Evolutionary conservation across 2,113 vertebrate species (phyloP).

Genomic region (Eupsittula cactorum): DNA sequence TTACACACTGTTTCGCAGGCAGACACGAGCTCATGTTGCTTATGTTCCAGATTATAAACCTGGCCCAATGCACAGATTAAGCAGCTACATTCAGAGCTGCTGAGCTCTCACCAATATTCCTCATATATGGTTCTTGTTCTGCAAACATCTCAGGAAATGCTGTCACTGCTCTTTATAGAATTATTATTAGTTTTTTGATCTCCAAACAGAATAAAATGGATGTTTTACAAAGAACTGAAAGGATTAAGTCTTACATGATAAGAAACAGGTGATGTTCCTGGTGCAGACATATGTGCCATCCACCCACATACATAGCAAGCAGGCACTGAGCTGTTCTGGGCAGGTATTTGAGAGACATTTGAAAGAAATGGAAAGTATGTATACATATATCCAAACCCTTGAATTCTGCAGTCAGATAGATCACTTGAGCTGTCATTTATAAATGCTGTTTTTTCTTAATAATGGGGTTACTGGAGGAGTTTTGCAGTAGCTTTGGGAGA

Average conservation of each 20-base stretch:
- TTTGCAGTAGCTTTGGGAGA: not conserved
- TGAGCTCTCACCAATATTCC: not conserved
- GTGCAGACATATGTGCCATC: not conserved
- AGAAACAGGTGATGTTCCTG: not conserved
- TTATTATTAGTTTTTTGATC: accelerated
- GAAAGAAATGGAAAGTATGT: not conserved
- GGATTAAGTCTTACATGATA: not conserved
- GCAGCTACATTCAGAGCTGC: not conserved
- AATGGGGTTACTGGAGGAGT: not conserved
- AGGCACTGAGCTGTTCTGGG: not conserved
- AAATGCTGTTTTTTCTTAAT: not conserved
- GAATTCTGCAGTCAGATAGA: not conserved
- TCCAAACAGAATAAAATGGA: not conserved
- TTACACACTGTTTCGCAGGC: not conserved
- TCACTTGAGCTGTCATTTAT: not conserved
- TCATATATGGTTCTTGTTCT: not conserved
- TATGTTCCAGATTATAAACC: not conserved
- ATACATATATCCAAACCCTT: not conserved
- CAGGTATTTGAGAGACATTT: not conserved
- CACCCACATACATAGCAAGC: accelerated
- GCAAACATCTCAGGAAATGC: not conserved
- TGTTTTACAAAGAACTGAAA: not conserved
- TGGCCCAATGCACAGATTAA: not conserved
- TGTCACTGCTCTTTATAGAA: not conserved
- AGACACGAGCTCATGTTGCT: not conserved